Base-by-base conservation (phyloP, 2,888 invertebrate species). In the Drosophila gaucha region DNA sequence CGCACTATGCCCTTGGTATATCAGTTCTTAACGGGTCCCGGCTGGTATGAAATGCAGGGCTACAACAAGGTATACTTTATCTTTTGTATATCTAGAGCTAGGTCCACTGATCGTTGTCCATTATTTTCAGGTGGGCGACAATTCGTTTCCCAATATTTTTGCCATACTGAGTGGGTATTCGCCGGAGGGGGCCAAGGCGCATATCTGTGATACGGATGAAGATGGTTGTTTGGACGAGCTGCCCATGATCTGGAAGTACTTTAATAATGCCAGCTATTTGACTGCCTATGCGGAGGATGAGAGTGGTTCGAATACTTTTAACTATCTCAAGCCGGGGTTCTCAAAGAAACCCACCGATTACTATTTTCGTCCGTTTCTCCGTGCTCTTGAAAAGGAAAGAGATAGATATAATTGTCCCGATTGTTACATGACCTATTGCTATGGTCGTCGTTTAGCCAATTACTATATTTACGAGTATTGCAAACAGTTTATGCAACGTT, bases 141-240 rank as follows among this genome's bases (percentile, higher is more conserved):
- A 97, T 83, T 97, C 97, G 0, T 96, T 96, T 89, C 96, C 97
- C 0, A 98, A 98, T 90, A 90, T 97, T 54, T 95, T 97, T 93
- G 96, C 97, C 0, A 93, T 96, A 50, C 92, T 96, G 3, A 94
- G 95, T 0, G 97, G 97, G 0, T 92, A 93, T 68, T 93, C 90
- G 41, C 89, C 90, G 14, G 78, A 89, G 2, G 72, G 92, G 20
- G 91, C 94, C n/a, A 92, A 93, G 55, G 75, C 88, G 3, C 39
- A 67, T 1, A 83, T 92, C 35, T 93, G 93, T 63, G 90, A 92
- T 33, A 93, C 93, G 12, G 89, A 91, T 12, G 77, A 86, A 8
- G 84, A 90, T 49, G 93, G 93, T 88, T 93, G 93, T 26, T 85
- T 94, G 36, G 96, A 97, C 83, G 92, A 93, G 39, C 94, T 96